These are phyloP conservation scores for Mastigias papua DNA, from an alignment of 30 jellyfish, hydroid and myxozoan genomes.

Conservation along the genomic window DNA sequence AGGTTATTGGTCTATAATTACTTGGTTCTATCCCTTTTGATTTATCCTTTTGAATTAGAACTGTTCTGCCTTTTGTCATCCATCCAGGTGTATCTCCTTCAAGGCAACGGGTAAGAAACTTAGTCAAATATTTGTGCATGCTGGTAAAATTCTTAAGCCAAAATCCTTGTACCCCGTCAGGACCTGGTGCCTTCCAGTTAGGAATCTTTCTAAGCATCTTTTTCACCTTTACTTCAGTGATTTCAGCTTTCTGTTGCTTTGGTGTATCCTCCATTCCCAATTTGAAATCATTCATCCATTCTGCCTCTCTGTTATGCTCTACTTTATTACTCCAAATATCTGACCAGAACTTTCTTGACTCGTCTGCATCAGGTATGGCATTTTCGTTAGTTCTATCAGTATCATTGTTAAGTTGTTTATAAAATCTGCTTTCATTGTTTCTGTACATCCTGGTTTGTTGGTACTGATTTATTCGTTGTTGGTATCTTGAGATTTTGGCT, in stretches of 20 bases:
- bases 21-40: not conserved
- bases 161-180: not conserved
- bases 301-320: constrained; percentile 29
- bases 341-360: not conserved
- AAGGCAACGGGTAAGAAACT: not conserved
- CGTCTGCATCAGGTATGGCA: not conserved
- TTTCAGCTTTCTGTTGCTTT: not conserved
- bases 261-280: not conserved
- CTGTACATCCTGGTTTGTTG: no score
- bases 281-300: constrained; percentile 29
- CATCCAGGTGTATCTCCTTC: no score
- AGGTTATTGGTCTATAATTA: not conserved
- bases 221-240: not conserved
- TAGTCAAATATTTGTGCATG: not conserved
- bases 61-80: not conserved
- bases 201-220: not conserved
- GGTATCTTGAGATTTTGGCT: constrained; percentile 12
- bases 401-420: no score
- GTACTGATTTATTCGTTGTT: not conserved
- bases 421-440: no score
- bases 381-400: constrained; percentile 18
- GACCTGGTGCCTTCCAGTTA: not conserved
- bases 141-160: not conserved
- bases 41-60: not conserved
- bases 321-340: constrained; percentile 17